phyloP scores from a whole-genome alignment of 2,888 invertebrate species.

The Amorpha juglandis region DNA sequence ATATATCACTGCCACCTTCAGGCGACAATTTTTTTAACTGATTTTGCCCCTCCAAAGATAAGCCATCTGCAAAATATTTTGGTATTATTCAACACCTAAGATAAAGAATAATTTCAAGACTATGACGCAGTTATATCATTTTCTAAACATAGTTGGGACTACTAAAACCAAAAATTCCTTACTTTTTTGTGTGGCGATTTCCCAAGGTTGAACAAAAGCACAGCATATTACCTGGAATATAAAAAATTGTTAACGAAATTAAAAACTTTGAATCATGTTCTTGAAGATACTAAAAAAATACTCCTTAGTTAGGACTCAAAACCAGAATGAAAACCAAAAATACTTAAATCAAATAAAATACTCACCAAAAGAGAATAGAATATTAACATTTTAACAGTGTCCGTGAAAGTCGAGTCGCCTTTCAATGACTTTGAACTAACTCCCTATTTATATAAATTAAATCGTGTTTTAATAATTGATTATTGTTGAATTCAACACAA shows the following conservation, averaged over 20 bases:
- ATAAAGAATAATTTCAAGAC: too few relatives aligned
- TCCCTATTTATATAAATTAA: conserved; percentile 6
- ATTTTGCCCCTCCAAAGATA: not conserved
- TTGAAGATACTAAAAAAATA: too few relatives aligned
- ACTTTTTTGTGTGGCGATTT: not conserved
- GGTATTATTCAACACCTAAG: too few relatives aligned
- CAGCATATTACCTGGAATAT: conserved; percentile 1
- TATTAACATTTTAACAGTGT: conserved; percentile 7
- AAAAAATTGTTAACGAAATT: too few relatives aligned
- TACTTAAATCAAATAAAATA: not conserved
- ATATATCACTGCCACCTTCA: not conserved
- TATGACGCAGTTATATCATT: too few relatives aligned
- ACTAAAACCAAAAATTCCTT: not conserved
- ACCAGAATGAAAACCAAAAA: too few relatives aligned
- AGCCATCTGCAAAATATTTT: not conserved
- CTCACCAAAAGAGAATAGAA: not conserved
- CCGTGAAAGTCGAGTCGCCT: not conserved
- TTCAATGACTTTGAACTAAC: too few relatives aligned
- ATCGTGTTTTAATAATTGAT: not conserved
- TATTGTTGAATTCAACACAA: not conserved
- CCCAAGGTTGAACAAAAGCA: not conserved
- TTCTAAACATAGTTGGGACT: not conserved
- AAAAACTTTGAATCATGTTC: too few relatives aligned
- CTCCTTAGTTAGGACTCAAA: too few relatives aligned
- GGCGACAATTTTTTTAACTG: not conserved